Conservation (phyloP, 2,113 vertebrate species). For the Oryctolagus cuniculus region DNA sequence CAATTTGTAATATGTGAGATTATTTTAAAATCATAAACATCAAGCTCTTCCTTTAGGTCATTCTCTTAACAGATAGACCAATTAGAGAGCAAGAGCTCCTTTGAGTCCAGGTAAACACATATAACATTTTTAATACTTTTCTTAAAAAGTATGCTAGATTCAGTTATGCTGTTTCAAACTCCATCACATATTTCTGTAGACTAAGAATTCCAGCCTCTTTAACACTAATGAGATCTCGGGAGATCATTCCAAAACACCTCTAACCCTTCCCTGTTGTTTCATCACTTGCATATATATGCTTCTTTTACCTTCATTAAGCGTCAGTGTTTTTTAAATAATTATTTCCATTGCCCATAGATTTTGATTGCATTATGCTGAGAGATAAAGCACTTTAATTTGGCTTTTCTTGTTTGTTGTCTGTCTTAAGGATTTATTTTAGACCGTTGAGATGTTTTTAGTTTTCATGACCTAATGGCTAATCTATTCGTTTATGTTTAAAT, state of each 20-base stretch:
- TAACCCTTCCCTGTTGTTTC: constrained; percentile 43
- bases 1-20: neutral
- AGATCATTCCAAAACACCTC: constrained; percentile 36
- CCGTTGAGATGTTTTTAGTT: constrained; percentile 11
- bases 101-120: neutral
- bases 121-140: constrained; percentile 4
- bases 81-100: neutral
- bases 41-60: constrained; percentile 11
- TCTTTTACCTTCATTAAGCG: constrained; percentile 52
- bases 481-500: neutral
- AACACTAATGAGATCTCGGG: constrained; percentile 75
- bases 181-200: constrained; percentile 51
- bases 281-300: neutral
- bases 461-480: constrained; percentile 38
- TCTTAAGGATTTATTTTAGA: constrained; percentile 44
- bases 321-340: constrained; percentile 64
- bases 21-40: constrained; percentile 25
- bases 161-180: constrained; percentile 22
- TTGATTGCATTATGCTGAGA: neutral
- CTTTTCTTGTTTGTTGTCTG: constrained; percentile 17
- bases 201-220: constrained; percentile 53
- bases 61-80: neutral
- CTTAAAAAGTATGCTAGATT: constrained; percentile 45
- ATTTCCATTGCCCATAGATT: constrained; percentile 49
- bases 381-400: constrained; percentile 36